A percentile compares a stretch with the other conserved stretches of the same genome.
Evolutionary conservation across 2,797 vertebrate genomes (phyloP).

Genomic region (Acomys russatus): DNA sequence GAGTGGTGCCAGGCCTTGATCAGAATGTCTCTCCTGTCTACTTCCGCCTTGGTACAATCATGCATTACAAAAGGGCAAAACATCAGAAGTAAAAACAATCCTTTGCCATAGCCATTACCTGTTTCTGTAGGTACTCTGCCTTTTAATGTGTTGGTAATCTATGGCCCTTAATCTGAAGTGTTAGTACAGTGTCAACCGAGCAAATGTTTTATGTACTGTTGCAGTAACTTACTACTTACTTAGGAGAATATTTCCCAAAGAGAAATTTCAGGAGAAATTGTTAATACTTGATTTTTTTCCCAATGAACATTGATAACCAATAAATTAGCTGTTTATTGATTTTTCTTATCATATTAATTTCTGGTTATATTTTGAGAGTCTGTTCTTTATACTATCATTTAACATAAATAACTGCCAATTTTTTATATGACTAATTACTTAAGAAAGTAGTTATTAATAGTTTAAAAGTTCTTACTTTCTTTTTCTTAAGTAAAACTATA

Average conservation of each 20-base stretch:
- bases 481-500: neutral
- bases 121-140: neutral
- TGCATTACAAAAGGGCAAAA: neutral
- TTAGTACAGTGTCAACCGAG: neutral
- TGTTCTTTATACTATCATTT: neutral
- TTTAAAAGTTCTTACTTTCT: neutral
- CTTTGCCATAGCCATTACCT: neutral
- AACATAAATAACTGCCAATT: neutral
- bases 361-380: neutral
- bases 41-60: neutral
- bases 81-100: neutral
- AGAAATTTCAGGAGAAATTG: neutral
- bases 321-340: neutral
- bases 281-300: constrained; percentile 27
- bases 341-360: neutral
- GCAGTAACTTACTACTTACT: neutral
- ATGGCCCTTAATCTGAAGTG: neutral
- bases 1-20: neutral
- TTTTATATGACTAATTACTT: neutral
- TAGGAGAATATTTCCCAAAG: neutral
- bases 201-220: neutral
- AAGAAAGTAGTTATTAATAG: neutral
- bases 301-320: neutral
- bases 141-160: neutral
- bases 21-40: neutral